Evolutionary conservation across 2,888 invertebrate species (phyloP).

Genomic region (Nomada hirtipes): DNA sequence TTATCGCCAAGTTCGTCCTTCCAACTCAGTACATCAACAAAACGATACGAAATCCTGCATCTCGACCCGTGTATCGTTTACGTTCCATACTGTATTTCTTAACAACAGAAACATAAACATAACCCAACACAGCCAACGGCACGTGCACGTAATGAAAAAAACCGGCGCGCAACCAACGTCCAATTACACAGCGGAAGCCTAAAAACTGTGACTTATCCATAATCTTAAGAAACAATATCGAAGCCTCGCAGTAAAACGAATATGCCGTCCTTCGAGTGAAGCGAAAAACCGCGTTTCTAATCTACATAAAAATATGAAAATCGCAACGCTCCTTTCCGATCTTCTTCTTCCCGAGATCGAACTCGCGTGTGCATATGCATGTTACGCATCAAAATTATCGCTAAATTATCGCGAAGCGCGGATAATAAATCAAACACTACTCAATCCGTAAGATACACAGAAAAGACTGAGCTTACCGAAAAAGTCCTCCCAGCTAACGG

Average conservation of each 20-base stretch:
- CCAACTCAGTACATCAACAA: neutral
- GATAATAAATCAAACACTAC: too few relatives aligned
- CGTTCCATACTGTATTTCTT: neutral
- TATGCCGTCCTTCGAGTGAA: neutral
- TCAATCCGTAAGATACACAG: neutral
- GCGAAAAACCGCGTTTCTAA: neutral
- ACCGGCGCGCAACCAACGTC: neutral
- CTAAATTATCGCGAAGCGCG: too few relatives aligned
- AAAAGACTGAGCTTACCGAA: conserved; percentile 86
- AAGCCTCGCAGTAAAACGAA: conserved; percentile 5
- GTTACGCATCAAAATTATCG: too few relatives aligned
- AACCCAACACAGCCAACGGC: neutral
- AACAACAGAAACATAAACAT: conserved; percentile 1
- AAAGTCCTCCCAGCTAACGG: conserved; percentile 90
- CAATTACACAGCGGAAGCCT: conserved; percentile 10
- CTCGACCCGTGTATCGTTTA: neutral
- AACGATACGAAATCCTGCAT: neutral
- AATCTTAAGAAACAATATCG: neutral
- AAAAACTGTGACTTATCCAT: conserved; percentile 22
- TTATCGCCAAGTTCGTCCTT: neutral
- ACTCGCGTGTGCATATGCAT: too few relatives aligned
- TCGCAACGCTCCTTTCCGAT: neutral
- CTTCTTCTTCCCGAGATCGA: too few relatives aligned
- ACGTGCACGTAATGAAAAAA: conserved; percentile 5
- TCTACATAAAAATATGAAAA: neutral